Conservation (phyloP, 2,888 invertebrate species). For the Ormyrus pomaceus region DNA sequence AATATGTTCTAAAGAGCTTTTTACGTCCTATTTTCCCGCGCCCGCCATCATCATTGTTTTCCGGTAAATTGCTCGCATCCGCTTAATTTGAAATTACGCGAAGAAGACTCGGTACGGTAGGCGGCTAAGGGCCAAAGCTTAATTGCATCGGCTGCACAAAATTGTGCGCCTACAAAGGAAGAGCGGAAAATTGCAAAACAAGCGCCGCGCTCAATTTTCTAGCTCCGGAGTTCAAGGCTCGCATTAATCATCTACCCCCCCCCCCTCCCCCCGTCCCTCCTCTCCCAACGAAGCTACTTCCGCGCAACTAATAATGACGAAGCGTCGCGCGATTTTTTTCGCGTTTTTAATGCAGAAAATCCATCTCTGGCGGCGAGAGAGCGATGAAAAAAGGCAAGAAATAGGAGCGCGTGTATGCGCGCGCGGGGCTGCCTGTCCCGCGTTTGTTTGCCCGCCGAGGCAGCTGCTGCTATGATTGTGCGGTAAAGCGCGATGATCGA, state of each 20-base stretch:
- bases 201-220: constrained; percentile 26
- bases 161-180: constrained; percentile 24
- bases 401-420: constrained; percentile 10
- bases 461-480: constrained; percentile 1
- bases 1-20: no score
- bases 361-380: background rate
- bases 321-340: no score
- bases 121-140: background rate
- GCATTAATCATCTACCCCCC: constrained; percentile 27
- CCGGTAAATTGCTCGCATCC: constrained; percentile 10
- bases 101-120: background rate
- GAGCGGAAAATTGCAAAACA: constrained; percentile 30
- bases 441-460: constrained; percentile 19
- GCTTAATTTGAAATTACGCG: constrained; percentile 20
- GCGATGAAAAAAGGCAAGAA: background rate
- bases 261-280: background rate
- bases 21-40: no score
- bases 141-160: constrained; percentile 33
- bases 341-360: no score
- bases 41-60: no score
- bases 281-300: background rate
- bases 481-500: constrained; percentile 41
- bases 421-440: background rate
- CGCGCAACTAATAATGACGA: background rate
- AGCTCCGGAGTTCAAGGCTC: constrained; percentile 19